phyloP scores from a whole-genome alignment of 2,113 vertebrate genomes.

The Anguilla rostrata region DNA sequence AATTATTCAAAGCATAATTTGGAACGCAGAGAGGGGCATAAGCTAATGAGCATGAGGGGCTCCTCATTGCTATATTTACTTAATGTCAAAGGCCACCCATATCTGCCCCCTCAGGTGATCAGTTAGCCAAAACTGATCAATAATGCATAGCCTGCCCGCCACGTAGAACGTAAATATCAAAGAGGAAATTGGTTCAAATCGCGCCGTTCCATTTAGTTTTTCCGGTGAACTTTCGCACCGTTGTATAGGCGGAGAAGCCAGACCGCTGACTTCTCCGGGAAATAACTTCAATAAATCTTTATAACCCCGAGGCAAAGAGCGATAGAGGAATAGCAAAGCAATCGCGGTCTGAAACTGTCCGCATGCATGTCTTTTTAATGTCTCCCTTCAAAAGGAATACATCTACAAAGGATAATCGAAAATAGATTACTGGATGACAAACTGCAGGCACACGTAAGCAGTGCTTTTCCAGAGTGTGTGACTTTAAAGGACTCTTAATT shows the following conservation, averaged over 20 bases:
- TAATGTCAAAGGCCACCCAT: slow-evolving; percentile 8
- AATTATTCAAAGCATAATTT: background rate
- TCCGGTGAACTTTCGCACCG: background rate
- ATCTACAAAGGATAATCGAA: background rate
- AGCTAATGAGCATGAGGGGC: background rate
- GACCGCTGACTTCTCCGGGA: slow-evolving; percentile 12
- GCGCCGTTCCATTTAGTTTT: no score
- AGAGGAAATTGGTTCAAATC: no score
- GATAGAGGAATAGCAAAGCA: slow-evolving; percentile 41
- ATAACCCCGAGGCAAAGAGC: slow-evolving; percentile 44
- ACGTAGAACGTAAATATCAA: background rate
- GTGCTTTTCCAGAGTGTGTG: background rate
- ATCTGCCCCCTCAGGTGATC: background rate
- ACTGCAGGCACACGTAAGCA: background rate
- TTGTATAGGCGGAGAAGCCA: slow-evolving; percentile 25
- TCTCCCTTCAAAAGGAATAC: slow-evolving; percentile 1
- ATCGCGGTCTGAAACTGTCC: slow-evolving; percentile 37
- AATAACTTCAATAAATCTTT: slow-evolving; percentile 55
- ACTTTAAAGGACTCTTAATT: background rate
- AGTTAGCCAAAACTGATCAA: background rate
- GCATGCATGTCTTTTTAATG: background rate
- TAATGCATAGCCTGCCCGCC: background rate
- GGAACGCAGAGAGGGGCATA: background rate
- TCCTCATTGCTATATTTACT: background rate
- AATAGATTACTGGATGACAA: background rate